These are phyloP conservation scores for Drosophila hawaiiensis DNA, from an alignment of 2,888 invertebrate species.

Conservation along the genomic window DNA sequence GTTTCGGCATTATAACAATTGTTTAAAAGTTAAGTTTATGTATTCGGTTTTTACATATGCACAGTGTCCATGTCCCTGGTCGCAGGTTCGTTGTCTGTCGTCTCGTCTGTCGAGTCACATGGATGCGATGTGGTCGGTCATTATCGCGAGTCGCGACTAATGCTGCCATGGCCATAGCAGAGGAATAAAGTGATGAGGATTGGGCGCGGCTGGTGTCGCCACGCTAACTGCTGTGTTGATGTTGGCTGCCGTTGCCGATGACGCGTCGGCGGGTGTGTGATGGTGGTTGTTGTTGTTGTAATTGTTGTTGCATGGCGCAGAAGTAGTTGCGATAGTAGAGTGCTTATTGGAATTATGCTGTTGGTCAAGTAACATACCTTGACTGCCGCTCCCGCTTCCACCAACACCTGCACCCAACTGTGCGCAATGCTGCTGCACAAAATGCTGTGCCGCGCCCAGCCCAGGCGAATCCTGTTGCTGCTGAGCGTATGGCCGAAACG, in stretches of 20 bases:
- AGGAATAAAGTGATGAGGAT: conserved; percentile 84
- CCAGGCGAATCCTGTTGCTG: conserved; percentile 67
- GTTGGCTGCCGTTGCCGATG: conserved; percentile 52
- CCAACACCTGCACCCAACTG: conserved; percentile 70
- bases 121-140: conserved; percentile 45
- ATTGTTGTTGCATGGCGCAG: conserved; percentile 78
- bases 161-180: conserved; percentile 84
- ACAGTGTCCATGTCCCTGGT: conserved; percentile 69
- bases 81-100: conserved; percentile 46
- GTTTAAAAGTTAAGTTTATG: conserved; percentile 65
- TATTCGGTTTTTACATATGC: conserved; percentile 74
- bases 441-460: conserved; percentile 63
- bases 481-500: conserved; percentile 83
- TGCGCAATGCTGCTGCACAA: conserved; percentile 81
- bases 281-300: conserved; percentile 76
- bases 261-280: conserved; percentile 66
- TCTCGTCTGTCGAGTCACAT: conserved; percentile 54
- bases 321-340: conserved; percentile 78
- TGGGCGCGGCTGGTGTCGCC: conserved; percentile 75
- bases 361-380: conserved; percentile 85
- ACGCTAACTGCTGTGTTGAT: conserved; percentile 64
- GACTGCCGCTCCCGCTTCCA: conserved; percentile 68
- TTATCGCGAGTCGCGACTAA: conserved; percentile 61
- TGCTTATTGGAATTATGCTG: conserved; percentile 83
- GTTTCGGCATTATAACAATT: conserved; percentile 64